These are phyloP conservation scores for Cheilosia scutellata DNA, from an alignment of 2,888 invertebrate species.

Conservation along the genomic window DNA sequence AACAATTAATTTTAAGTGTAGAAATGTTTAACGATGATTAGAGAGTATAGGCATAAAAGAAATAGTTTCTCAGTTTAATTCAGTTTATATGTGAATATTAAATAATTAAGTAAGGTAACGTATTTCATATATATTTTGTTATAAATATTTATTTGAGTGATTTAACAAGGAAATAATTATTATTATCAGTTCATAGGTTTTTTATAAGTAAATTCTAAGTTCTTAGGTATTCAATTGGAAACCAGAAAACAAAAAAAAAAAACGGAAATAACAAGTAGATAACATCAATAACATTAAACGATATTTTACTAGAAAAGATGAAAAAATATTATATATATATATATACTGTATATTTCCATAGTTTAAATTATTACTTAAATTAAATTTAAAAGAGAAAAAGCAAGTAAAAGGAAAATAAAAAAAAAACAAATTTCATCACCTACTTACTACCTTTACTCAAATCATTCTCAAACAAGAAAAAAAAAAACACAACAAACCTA, in stretches of 20 bases:
- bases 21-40: slow-evolving; percentile 57
- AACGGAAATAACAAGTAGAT: slow-evolving; percentile 68
- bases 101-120: slow-evolving; percentile 35
- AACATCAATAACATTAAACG: slow-evolving; percentile 70
- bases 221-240: slow-evolving; percentile 71
- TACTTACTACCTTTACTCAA: slow-evolving; percentile 75
- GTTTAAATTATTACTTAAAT: slow-evolving; percentile 70
- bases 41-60: slow-evolving; percentile 24
- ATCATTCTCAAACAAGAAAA: slow-evolving; percentile 67
- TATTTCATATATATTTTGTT: slow-evolving; percentile 64
- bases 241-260: slow-evolving; percentile 43
- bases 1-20: slow-evolving; percentile 70
- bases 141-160: slow-evolving; percentile 60
- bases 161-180: slow-evolving; percentile 33
- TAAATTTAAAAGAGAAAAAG: slow-evolving; percentile 51
- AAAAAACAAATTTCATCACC: slow-evolving; percentile 67
- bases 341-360: slow-evolving; percentile 75
- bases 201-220: slow-evolving; percentile 42
- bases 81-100: slow-evolving; percentile 62
- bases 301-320: slow-evolving; percentile 71
- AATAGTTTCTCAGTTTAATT: slow-evolving; percentile 41
- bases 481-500: slow-evolving; percentile 20
- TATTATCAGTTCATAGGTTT: slow-evolving; percentile 32
- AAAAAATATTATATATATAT: slow-evolving; percentile 61
- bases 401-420: slow-evolving; percentile 39